phyloP scores from a whole-genome alignment of 2,888 invertebrate genomes.

The Drosophila prolongata region DNA sequence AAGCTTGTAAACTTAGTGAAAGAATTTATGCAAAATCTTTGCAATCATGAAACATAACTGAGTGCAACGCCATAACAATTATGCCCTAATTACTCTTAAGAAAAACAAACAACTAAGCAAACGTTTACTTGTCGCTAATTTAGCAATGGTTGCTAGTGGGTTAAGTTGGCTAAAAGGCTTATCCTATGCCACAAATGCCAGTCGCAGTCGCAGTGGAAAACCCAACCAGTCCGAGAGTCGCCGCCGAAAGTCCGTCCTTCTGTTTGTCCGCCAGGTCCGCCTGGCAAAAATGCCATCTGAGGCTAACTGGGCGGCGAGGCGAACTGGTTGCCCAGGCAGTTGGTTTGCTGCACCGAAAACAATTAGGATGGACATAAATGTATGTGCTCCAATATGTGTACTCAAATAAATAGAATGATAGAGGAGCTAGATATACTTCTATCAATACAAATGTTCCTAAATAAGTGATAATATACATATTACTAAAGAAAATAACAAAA shows the following conservation, averaged over 20 bases:
- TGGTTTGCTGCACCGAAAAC: conserved; percentile 1
- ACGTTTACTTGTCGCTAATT: conserved; percentile 35
- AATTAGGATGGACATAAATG: neutral
- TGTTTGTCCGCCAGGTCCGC: conserved; percentile 29
- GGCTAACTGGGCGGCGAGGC: conserved; percentile 47
- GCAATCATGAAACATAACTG: neutral
- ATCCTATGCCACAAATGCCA: conserved; percentile 73
- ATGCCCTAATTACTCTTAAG: conserved; percentile 19
- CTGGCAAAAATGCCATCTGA: conserved; percentile 50
- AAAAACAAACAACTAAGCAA: conserved; percentile 7
- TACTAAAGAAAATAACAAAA: too few relatives aligned
- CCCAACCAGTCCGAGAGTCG: conserved; percentile 65
- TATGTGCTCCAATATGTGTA: neutral
- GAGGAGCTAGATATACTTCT: too few relatives aligned
- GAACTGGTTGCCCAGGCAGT: conserved; percentile 43
- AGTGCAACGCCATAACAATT: neutral
- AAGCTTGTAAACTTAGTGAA: neutral
- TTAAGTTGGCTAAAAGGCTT: conserved; percentile 57
- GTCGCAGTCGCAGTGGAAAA: conserved; percentile 28
- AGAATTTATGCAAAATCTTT: neutral
- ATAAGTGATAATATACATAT: too few relatives aligned
- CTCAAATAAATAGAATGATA: too few relatives aligned
- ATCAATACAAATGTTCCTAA: too few relatives aligned
- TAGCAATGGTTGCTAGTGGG: conserved; percentile 40
- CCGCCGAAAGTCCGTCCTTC: conserved; percentile 20